phyloP scores from a whole-genome alignment of 1,140 invertebrate genomes.

The Solen grandis region DNA sequence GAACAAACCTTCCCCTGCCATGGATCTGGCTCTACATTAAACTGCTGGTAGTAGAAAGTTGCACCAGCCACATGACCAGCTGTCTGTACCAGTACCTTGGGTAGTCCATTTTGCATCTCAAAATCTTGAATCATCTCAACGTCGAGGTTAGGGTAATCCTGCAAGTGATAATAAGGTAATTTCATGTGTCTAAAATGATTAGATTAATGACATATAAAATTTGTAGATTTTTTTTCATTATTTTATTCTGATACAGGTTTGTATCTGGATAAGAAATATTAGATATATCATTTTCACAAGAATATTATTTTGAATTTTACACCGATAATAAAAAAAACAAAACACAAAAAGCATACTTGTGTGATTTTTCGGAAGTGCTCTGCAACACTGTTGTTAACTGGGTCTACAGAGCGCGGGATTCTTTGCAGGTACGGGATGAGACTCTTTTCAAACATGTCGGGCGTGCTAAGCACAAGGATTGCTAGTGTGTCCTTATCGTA shows the following conservation, averaged over 20 bases:
- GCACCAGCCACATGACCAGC: constrained; percentile 84
- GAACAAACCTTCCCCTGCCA: constrained; percentile 66
- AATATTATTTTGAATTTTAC: too few relatives aligned
- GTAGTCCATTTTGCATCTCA: constrained; percentile 82
- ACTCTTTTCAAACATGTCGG: constrained; percentile 83
- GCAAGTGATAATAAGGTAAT: too few relatives aligned
- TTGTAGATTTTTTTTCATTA: too few relatives aligned
- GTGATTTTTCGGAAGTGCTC: constrained; percentile 76
- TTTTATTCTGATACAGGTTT: too few relatives aligned
- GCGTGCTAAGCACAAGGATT: constrained; percentile 82
- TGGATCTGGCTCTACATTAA: constrained; percentile 72
- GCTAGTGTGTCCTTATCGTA: constrained; percentile 81
- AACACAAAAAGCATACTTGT: constrained; percentile 76
- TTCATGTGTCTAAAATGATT: too few relatives aligned
- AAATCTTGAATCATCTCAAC: constrained; percentile 83
- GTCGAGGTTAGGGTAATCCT: constrained; percentile 73
- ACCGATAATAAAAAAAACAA: too few relatives aligned
- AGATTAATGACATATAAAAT: too few relatives aligned
- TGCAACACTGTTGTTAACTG: constrained; percentile 82
- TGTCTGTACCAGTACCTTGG: constrained; percentile 84
- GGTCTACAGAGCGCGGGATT: constrained; percentile 72
- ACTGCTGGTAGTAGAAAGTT: constrained; percentile 82
- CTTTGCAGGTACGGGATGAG: constrained; percentile 81
- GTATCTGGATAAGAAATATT: too few relatives aligned
- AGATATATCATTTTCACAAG: too few relatives aligned